Evolutionary conservation across 2,888 invertebrate genomes (phyloP).

Genomic region (Didymodactylos carnosus): DNA sequence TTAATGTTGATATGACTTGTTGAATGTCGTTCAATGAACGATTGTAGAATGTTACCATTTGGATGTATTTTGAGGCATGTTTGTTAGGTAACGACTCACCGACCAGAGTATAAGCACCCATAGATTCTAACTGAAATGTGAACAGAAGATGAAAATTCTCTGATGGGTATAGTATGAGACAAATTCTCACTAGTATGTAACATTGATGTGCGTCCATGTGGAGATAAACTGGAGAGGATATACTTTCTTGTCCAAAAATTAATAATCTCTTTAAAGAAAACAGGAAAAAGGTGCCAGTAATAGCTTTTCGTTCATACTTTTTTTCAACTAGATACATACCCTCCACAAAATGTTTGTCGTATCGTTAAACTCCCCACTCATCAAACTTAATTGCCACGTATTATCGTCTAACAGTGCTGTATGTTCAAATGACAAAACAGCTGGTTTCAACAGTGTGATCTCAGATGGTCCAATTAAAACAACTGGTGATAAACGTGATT

Average conservation of each 20-base stretch:
- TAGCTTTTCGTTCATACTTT: no score
- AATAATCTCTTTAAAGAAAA: no score
- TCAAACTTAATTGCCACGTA: not conserved
- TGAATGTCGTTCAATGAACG: no score
- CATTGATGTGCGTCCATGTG: not conserved
- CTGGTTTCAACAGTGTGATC: conserved; percentile 1
- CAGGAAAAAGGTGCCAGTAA: no score
- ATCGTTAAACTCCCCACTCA: not conserved
- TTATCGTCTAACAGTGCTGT: not conserved
- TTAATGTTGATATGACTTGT: no score
- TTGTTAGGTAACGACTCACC: not conserved
- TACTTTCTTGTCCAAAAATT: not conserved
- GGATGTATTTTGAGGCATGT: not conserved
- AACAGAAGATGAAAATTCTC: not conserved
- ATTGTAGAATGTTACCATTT: not conserved
- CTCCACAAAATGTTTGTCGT: no score
- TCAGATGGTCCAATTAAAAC: not conserved
- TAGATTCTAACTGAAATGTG: not conserved
- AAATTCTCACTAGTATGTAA: not conserved
- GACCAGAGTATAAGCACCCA: not conserved
- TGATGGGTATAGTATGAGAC: no score
- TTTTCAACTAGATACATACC: no score
- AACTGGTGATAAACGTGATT: not conserved
- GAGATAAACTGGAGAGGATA: not conserved
- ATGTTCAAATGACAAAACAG: conserved; percentile 4